Evolutionary conservation across 2,113 vertebrate species (phyloP).

Genomic region (Nyctibius bracteatus): DNA sequence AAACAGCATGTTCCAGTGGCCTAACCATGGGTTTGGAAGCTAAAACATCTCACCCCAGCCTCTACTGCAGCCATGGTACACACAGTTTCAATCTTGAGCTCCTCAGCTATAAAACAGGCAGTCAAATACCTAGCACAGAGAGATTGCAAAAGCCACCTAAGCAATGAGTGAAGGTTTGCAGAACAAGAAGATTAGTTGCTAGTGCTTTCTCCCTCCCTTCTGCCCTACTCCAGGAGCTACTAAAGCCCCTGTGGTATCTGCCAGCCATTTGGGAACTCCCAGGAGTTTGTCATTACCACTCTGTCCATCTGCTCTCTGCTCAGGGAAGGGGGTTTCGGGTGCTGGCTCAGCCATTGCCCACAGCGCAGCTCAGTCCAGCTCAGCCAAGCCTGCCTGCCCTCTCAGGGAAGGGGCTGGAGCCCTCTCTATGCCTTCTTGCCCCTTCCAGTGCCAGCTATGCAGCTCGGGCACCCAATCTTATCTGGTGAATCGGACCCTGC

Average conservation of each 20-base stretch:
- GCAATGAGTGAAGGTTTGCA: background rate
- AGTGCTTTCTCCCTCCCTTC: background rate
- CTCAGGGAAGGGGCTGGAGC: background rate
- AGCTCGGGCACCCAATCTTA: background rate
- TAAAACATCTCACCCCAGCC: background rate
- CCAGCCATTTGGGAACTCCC: background rate
- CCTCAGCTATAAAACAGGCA: background rate
- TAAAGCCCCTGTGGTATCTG: background rate
- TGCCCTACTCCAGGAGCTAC: background rate
- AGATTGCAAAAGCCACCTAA: background rate
- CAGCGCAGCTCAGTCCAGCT: background rate
- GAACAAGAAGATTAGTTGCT: background rate
- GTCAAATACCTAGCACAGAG: background rate
- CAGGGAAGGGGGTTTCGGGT: background rate
- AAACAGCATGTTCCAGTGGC: background rate
- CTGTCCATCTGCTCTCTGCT: background rate
- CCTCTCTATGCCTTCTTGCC: background rate
- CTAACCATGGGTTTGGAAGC: background rate
- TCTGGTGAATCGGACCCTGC: background rate
- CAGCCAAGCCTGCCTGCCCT: background rate
- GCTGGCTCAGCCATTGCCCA: background rate
- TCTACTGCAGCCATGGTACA: background rate
- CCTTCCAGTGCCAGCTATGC: background rate
- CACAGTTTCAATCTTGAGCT: background rate
- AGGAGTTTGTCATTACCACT: background rate